phyloP scores from a whole-genome alignment of 2,113 vertebrate species.

The Osmerus mordax region DNA sequence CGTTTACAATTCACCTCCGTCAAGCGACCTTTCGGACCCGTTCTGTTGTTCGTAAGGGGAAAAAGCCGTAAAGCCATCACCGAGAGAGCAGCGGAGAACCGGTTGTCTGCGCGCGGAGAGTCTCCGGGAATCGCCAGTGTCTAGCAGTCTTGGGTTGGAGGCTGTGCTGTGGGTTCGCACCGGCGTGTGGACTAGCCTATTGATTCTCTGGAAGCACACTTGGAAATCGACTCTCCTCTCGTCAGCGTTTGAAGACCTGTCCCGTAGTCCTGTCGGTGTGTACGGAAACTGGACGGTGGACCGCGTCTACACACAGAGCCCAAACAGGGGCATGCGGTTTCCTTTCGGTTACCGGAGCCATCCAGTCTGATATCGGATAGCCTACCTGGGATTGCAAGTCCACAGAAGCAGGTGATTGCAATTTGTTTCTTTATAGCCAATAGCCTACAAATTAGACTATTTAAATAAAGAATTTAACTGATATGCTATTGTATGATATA shows the following conservation, averaged over 20 bases:
- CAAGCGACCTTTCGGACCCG: too few relatives aligned
- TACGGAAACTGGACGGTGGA: conserved; percentile 6
- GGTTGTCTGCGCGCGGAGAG: conserved; percentile 29
- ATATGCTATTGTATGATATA: too few relatives aligned
- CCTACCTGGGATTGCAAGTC: conserved; percentile 16
- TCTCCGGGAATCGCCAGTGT: conserved; percentile 42
- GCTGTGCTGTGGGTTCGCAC: conserved; percentile 5
- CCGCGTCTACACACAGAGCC: not conserved
- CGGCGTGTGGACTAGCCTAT: not conserved
- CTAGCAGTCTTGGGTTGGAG: conserved; percentile 41
- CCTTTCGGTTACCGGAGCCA: not conserved
- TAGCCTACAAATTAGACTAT: too few relatives aligned
- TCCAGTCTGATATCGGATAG: conserved; percentile 14
- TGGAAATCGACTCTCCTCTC: not conserved
- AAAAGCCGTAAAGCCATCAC: conserved; percentile 10
- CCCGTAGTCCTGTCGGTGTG: conserved; percentile 2
- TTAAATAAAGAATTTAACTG: too few relatives aligned
- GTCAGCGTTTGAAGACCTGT: not conserved
- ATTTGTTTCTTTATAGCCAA: conserved; percentile 16
- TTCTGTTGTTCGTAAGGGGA: too few relatives aligned
- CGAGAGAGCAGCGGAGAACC: conserved; percentile 35
- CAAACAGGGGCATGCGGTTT: not conserved
- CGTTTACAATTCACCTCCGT: too few relatives aligned
- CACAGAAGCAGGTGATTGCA: conserved; percentile 63
- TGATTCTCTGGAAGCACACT: not conserved